Evolutionary conservation across 2,888 invertebrate genomes (phyloP).

Genomic region (Acanthopleura granulata): DNA sequence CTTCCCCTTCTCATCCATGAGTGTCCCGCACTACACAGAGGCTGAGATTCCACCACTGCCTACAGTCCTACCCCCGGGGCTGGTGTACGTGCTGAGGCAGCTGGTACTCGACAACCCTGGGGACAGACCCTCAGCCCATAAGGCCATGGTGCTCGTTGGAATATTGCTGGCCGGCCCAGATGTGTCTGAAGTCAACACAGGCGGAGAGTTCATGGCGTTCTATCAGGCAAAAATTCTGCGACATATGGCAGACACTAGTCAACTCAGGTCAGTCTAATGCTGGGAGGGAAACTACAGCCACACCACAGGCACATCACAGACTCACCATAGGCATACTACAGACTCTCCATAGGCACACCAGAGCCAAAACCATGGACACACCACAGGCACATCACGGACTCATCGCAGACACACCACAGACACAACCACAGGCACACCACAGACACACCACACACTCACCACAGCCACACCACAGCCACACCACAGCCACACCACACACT

Average conservation of each 20-base stretch:
- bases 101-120: constrained; percentile 35
- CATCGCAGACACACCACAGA: too few species aligned
- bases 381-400: too few species aligned
- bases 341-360: too few species aligned
- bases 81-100: constrained; percentile 29
- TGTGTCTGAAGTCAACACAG: constrained; percentile 21
- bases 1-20: constrained; percentile 33
- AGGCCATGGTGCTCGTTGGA: constrained; percentile 36
- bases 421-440: too few species aligned
- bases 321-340: too few species aligned
- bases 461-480: too few species aligned
- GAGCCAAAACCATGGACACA: too few species aligned
- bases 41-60: constrained; percentile 33
- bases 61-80: constrained; percentile 23
- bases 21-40: constrained; percentile 34
- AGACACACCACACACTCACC: too few species aligned
- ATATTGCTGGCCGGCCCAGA: constrained; percentile 32
- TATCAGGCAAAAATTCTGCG: constrained; percentile 29
- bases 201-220: constrained; percentile 25
- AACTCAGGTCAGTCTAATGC: too few species aligned
- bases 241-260: background rate
- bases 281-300: too few species aligned
- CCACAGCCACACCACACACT: too few species aligned
- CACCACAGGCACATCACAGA: too few species aligned
- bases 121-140: constrained; percentile 28